Evolutionary conservation across 2,888 invertebrate genomes (phyloP), one percentile per base, ranked within the genome.

Genomic region (Trimorus sp.): DNA sequence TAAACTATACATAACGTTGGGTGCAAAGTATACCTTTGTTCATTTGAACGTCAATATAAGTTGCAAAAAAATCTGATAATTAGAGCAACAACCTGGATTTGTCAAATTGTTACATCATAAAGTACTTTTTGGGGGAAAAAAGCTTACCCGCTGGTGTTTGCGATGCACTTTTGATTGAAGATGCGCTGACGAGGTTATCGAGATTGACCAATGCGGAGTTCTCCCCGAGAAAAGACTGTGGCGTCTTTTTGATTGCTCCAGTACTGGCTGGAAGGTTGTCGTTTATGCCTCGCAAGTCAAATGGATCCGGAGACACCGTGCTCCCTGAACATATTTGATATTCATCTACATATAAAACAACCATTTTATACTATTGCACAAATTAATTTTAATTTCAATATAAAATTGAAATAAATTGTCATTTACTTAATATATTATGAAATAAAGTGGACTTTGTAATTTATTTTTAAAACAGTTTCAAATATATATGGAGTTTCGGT

Each of bases 131-230:
- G 37, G 15, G 40, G 38, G 51, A 9, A 51, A 60, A 69, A 14
- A 56, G 36, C 89, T 90, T 90, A 93, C 93, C 93, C 81, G 94
- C 93, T 87, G 94, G 90, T 77, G 90, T 87, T 69, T 92, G 91
- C 26, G 90, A 86, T 26, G 91, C 85, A 71, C 91, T 88, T 84
- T 92, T 92, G 81, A 92, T 89, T 69, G 92, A 85, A 60, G 93
- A 92, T 42, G 93, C 92, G 70, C 93, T 95, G 87, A 99, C 97
- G 90, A 99, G 94, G 92, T 99, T 98, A 93, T 99, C 99, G 92
- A 99, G 94, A 94, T 99, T 99, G 84, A 99, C 99, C 87, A 99
- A 94, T 87, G 96, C 95, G 11, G 98, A 98, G 93, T 99, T 99
- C 92, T 98, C 98, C 56, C 99, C 99, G 69, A 99, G 95, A 93